A percentile compares a stretch with the other conserved stretches of the same genome.
Conservation (phyloP, 1,140 invertebrate species). For the Drosophila nasuta region DNA sequence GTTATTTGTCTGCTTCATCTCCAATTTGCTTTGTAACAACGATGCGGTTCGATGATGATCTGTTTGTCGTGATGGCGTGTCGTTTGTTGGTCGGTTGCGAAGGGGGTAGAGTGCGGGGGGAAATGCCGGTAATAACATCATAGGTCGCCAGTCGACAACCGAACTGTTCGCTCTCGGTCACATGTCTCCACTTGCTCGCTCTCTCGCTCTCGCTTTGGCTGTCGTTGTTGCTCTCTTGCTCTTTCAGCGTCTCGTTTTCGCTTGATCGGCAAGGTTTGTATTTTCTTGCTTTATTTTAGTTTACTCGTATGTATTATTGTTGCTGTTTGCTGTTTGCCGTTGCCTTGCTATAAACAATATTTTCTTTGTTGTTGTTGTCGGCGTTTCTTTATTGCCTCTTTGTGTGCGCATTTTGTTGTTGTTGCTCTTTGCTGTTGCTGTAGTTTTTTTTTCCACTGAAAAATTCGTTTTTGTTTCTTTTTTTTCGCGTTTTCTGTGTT, state of each 20-base stretch:
- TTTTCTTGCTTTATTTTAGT: conserved; percentile 50
- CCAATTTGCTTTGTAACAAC: conserved; percentile 45
- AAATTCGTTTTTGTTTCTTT: conserved; percentile 22
- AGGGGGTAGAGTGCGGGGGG: not conserved
- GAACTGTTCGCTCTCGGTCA: conserved; percentile 34
- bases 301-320: conserved; percentile 14
- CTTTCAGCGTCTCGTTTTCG: conserved; percentile 5
- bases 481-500: conserved; percentile 3
- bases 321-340: not conserved
- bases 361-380: conserved; percentile 49
- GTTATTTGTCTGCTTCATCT: conserved; percentile 43
- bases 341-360: conserved; percentile 57
- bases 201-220: not conserved
- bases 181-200: conserved; percentile 38
- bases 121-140: conserved; percentile 73
- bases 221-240: not conserved
- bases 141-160: conserved; percentile 52
- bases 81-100: not conserved
- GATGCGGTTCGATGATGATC: conserved; percentile 64
- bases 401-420: conserved; percentile 50
- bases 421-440: conserved; percentile 27
- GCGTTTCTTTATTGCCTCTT: conserved; percentile 59
- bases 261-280: conserved; percentile 47
- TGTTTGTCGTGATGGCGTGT: conserved; percentile 19
- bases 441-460: conserved; percentile 24